Conservation (phyloP, 2,888 invertebrate genomes). For the Melinopterus prodromus region DNA sequence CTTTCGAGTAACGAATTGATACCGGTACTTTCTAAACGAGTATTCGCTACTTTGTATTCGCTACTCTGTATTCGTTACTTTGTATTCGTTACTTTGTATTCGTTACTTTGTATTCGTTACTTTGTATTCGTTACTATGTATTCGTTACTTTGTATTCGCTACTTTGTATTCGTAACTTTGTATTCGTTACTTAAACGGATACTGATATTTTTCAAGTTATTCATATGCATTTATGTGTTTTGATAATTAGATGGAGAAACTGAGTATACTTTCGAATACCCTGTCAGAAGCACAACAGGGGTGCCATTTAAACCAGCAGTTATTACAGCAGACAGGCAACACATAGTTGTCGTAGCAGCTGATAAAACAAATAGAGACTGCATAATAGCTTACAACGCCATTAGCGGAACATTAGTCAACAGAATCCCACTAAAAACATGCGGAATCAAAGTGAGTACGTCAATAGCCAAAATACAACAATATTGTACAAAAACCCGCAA, state of each 20-base stretch:
- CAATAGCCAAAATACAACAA: slow-evolving; percentile 37
- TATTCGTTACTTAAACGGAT: no score
- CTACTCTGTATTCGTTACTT: no score
- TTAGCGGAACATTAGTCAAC: slow-evolving; percentile 72
- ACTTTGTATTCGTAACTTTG: no score
- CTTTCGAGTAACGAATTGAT: no score
- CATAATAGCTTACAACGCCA: slow-evolving; percentile 82
- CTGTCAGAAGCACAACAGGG: slow-evolving; percentile 75
- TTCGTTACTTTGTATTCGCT: no score
- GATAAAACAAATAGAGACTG: slow-evolving; percentile 86
- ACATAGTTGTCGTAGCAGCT: slow-evolving; percentile 80
- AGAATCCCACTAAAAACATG: slow-evolving; percentile 63
- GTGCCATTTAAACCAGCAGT: slow-evolving; percentile 78
- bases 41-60: no score
- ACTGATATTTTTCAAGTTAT: no score
- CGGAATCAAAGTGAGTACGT: slow-evolving; percentile 64
- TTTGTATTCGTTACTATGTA: no score
- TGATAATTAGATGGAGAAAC: slow-evolving; percentile 72
- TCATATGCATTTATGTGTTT: no score
- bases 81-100: no score
- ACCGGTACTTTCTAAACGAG: no score
- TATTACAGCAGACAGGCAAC: slow-evolving; percentile 82
- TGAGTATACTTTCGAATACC: slow-evolving; percentile 84
- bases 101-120: no score
- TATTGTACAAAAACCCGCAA: neutral